These are phyloP conservation scores for Vipera latastei DNA, from an alignment of 2,797 vertebrate species.

Conservation along the genomic window DNA sequence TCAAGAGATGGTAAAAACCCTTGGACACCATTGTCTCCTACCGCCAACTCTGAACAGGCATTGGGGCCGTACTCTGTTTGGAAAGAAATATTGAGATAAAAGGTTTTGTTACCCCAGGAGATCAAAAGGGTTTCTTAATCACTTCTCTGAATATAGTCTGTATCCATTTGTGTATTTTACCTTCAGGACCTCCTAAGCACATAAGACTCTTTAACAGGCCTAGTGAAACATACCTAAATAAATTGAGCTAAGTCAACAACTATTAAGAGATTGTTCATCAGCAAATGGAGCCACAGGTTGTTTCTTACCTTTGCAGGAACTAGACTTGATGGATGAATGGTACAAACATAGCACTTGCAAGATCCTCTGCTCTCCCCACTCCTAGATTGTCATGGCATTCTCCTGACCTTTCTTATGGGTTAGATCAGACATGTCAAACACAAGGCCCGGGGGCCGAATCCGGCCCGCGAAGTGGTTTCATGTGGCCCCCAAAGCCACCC, in stretches of 20 bases:
- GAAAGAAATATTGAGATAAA: background rate
- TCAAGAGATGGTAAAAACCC: background rate
- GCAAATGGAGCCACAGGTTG: slow-evolving; percentile 6
- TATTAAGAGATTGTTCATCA: background rate
- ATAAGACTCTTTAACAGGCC: background rate
- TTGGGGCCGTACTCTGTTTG: background rate
- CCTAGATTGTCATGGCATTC: background rate
- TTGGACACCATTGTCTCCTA: background rate
- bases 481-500: too few relatives aligned
- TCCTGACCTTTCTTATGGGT: background rate
- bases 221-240: background rate
- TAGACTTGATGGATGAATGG: background rate
- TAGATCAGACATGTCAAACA: too few relatives aligned
- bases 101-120: background rate
- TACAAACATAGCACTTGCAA: background rate
- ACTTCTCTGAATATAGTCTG: background rate
- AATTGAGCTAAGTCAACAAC: slow-evolving; percentile 10
- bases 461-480: too few relatives aligned
- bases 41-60: background rate
- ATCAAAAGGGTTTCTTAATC: background rate
- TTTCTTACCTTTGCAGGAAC: background rate
- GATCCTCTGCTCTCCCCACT: background rate
- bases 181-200: slow-evolving; percentile 1
- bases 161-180: background rate
- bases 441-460: too few relatives aligned